Evolutionary conservation across 2,888 invertebrate species (phyloP).

Genomic region (Bhutanitis thaidina): DNA sequence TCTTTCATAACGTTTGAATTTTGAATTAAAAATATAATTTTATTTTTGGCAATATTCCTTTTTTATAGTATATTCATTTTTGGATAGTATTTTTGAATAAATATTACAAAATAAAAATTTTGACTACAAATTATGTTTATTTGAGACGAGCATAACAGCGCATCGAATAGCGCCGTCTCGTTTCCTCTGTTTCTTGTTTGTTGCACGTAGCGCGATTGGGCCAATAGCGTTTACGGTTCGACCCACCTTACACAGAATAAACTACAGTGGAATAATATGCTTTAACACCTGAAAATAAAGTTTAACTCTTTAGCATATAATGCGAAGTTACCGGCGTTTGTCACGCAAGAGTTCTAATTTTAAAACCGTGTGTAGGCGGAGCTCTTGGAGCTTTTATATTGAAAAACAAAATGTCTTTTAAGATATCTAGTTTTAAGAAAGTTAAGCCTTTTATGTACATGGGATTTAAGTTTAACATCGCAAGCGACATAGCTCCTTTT

Average conservation of each 20-base stretch:
- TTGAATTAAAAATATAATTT: background rate
- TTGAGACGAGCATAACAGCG: background rate
- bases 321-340: constrained; percentile 76
- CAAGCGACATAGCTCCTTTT: constrained; percentile 64
- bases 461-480: constrained; percentile 63
- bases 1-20: constrained; percentile 11
- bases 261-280: constrained; percentile 70
- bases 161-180: constrained; percentile 54
- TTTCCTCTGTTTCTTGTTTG: constrained; percentile 72
- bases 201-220: constrained; percentile 73
- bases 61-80: background rate
- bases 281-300: constrained; percentile 72
- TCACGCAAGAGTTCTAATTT: constrained; percentile 80
- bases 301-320: constrained; percentile 76
- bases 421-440: constrained; percentile 75
- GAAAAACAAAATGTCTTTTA: constrained; percentile 78
- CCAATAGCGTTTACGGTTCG: constrained; percentile 76
- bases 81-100: background rate
- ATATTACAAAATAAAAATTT: background rate
- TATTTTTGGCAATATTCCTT: constrained; percentile 1
- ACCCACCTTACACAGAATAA: constrained; percentile 75
- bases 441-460: constrained; percentile 75
- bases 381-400: constrained; percentile 74
- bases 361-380: constrained; percentile 80
- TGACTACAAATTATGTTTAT: background rate